Evolutionary conservation across 2,113 vertebrate genomes (phyloP).

Genomic region (Channa maculata): DNA sequence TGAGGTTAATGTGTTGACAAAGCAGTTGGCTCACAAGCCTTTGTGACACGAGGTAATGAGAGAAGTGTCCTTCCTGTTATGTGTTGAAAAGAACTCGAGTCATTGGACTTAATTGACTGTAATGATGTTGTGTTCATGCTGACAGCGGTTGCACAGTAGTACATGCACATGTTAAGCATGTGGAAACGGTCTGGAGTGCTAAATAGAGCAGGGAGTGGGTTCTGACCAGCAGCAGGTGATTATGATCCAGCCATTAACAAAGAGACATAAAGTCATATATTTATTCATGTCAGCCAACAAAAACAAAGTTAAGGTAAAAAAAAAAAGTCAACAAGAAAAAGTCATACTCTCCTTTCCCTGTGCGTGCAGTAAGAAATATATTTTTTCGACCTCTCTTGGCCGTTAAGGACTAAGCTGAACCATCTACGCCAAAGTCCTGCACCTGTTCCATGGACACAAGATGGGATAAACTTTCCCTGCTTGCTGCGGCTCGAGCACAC

Average conservation of each 20-base stretch:
- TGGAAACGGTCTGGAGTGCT: background rate
- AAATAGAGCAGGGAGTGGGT: background rate
- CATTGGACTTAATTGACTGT: background rate
- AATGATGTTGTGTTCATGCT: slow-evolving; percentile 15
- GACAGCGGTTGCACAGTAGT: slow-evolving; percentile 20
- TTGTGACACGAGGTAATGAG: background rate
- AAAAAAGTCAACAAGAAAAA: too few relatives aligned
- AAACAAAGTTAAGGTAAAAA: too few relatives aligned
- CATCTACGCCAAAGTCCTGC: slow-evolving; percentile 68
- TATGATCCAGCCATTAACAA: background rate
- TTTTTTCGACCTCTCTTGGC: slow-evolving; percentile 13
- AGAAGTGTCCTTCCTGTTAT: background rate
- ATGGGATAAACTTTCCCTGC: slow-evolving; percentile 59
- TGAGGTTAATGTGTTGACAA: slow-evolving; percentile 55
- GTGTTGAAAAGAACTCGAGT: slow-evolving; percentile 3
- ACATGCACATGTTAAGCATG: background rate
- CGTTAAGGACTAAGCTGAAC: slow-evolving; percentile 32
- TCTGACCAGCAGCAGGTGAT: background rate
- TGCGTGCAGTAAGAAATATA: slow-evolving; percentile 6
- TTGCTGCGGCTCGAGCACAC: slow-evolving; percentile 38
- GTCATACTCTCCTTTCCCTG: background rate
- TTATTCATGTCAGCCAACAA: too few relatives aligned
- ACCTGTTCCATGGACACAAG: slow-evolving; percentile 74
- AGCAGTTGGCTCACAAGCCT: slow-evolving; percentile 36
- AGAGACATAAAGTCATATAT: background rate